Conservation (phyloP, 2,797 vertebrate genomes). For the Notolepis coatsorum region DNA sequence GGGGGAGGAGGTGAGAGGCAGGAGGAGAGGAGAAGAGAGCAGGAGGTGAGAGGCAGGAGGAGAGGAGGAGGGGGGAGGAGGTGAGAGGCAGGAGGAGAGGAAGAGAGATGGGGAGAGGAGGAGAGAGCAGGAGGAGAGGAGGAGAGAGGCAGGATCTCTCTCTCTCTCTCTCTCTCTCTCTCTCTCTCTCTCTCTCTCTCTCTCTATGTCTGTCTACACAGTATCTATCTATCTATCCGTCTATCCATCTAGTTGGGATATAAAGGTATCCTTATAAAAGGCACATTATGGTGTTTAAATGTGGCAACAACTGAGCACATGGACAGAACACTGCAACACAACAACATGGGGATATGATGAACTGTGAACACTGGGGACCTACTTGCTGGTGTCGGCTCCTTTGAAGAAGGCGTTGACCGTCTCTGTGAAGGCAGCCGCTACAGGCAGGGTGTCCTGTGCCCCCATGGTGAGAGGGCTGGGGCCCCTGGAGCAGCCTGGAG, state of each 20-base stretch:
- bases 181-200: neutral
- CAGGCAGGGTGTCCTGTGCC: slow-evolving; percentile 96
- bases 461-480: slow-evolving; percentile 98
- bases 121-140: neutral
- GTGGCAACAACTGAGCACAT: too few relatives aligned
- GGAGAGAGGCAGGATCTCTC: neutral
- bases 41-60: neutral
- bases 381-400: slow-evolving; percentile 97
- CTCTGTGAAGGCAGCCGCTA: slow-evolving; percentile 97
- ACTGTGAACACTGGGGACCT: slow-evolving; percentile 64
- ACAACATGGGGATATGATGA: neutral
- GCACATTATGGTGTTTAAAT: too few relatives aligned
- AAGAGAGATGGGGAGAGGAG: neutral
- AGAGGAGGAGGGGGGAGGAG: neutral
- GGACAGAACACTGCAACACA: too few relatives aligned
- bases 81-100: neutral
- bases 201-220: too few relatives aligned
- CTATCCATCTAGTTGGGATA: too few relatives aligned
- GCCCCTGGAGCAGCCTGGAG: slow-evolving; percentile 93
- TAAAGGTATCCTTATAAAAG: too few relatives aligned
- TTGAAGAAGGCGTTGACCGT: slow-evolving; percentile 98
- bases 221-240: too few relatives aligned
- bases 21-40: neutral
- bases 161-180: neutral
- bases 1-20: too few relatives aligned